phyloP scores from a whole-genome alignment of 2,113 vertebrate genomes.

The Lasiurus borealis region DNA sequence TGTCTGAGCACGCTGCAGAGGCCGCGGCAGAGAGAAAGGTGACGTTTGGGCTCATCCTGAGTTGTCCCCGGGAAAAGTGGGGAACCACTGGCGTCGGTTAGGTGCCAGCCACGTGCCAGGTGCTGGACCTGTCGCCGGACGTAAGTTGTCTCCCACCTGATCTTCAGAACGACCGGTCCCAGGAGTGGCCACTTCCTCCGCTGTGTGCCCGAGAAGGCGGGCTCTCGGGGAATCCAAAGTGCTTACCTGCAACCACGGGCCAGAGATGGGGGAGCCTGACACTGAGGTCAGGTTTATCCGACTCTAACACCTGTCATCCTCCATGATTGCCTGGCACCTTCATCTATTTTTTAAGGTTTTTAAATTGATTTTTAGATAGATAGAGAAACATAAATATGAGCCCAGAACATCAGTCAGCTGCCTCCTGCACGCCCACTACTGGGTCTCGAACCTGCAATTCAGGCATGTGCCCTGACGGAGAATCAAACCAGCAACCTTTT shows the following conservation, averaged over 20 bases:
- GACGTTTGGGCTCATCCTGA: background rate
- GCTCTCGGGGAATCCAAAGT: background rate
- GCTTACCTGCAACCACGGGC: background rate
- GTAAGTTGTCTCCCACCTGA: accelerated
- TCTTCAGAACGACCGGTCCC: background rate
- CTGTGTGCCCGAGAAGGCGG: accelerated
- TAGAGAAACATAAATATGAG: too few relatives aligned
- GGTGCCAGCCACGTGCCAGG: accelerated
- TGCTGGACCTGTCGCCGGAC: accelerated
- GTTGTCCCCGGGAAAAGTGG: background rate
- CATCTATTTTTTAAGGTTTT: too few relatives aligned
- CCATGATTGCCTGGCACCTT: background rate
- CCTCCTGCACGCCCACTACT: too few relatives aligned
- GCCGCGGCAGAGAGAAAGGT: background rate
- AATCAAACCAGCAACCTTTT: too few relatives aligned
- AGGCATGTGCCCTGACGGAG: too few relatives aligned
- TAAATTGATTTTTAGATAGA: too few relatives aligned
- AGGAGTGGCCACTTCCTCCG: accelerated
- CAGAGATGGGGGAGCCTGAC: accelerated
- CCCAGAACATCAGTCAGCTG: too few relatives aligned
- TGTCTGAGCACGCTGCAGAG: background rate
- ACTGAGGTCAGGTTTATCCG: background rate
- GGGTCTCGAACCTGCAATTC: too few relatives aligned
- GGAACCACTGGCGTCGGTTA: background rate
- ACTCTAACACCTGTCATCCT: background rate